A percentile compares a stretch with the other conserved stretches of the same genome.
These are phyloP conservation scores for Chymomyza costata DNA, from an alignment of 1,140 invertebrate genomes.

Conservation along the genomic window DNA sequence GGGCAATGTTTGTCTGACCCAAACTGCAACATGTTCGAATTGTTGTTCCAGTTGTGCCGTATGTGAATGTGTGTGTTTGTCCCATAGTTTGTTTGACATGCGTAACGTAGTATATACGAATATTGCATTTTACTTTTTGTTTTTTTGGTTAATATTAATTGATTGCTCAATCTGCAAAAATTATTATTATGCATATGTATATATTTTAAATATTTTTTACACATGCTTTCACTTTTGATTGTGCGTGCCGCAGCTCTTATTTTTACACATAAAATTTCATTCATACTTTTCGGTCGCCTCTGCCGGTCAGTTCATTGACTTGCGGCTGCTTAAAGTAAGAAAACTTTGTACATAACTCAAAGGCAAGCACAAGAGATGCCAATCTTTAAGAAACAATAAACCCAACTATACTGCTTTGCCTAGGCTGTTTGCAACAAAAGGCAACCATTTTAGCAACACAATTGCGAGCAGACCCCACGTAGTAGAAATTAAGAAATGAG, in stretches of 20 bases:
- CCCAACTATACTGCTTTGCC: constrained; percentile 21
- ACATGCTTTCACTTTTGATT: constrained; percentile 51
- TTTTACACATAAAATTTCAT: constrained; percentile 49
- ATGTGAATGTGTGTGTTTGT: constrained; percentile 14
- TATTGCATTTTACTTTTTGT: constrained; percentile 48
- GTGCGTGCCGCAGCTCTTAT: constrained; percentile 12
- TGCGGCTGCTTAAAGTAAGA: too few species aligned
- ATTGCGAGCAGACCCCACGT: constrained; percentile 36
- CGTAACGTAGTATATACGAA: constrained; percentile 15
- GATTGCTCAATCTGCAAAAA: constrained; percentile 65
- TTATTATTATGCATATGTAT: constrained; percentile 36
- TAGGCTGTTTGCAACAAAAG: too few species aligned
- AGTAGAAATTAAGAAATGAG: constrained; percentile 54
- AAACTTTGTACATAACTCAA: constrained; percentile 46
- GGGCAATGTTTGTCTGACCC: constrained; percentile 46
- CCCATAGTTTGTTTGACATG: constrained; percentile 37
- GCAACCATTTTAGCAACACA: background rate
- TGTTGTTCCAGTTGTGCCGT: constrained; percentile 1
- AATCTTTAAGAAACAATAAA: constrained; percentile 62
- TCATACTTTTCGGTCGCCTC: constrained; percentile 45
- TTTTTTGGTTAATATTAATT: constrained; percentile 73
- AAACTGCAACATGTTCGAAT: constrained; percentile 16
- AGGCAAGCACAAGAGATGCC: constrained; percentile 32
- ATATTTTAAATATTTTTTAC: constrained; percentile 19
- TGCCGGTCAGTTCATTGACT: constrained; percentile 40